These are phyloP conservation scores for Dryas iulia DNA, from an alignment of 1,140 invertebrate species.

Conservation along the genomic window DNA sequence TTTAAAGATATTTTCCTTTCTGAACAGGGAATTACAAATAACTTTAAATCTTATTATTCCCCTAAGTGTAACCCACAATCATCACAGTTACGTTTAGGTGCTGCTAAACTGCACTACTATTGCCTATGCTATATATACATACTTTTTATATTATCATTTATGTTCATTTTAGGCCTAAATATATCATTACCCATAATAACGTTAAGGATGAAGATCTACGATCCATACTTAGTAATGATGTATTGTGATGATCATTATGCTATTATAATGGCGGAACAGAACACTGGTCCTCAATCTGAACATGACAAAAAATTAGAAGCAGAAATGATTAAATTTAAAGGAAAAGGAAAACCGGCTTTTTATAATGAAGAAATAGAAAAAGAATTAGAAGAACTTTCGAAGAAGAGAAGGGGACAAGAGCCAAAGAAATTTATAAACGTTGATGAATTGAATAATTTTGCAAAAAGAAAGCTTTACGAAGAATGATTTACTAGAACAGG, in stretches of 20 bases:
- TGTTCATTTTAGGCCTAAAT: conserved; percentile 34
- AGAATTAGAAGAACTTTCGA: background rate
- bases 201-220: conserved; percentile 50
- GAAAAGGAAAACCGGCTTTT: conserved; percentile 38
- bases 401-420: conserved; percentile 13
- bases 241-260: conserved; percentile 48
- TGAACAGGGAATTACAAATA: no score
- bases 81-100: no score
- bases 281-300: conserved; percentile 37
- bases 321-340: conserved; percentile 38
- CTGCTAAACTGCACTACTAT: no score
- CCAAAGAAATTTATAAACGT: conserved; percentile 16
- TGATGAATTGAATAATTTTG: background rate
- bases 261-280: conserved; percentile 46
- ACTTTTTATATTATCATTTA: background rate
- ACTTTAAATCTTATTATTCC: no score
- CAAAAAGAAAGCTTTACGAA: background rate
- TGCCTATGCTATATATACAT: no score
- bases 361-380: conserved; percentile 33
- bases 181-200: conserved; percentile 31
- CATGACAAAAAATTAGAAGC: conserved; percentile 43
- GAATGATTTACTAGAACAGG: no score
- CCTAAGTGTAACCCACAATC: no score
- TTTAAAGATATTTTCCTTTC: no score
- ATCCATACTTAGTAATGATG: conserved; percentile 55